Evolutionary conservation across 2,888 invertebrate species (phyloP).

Genomic region (Volucella zonaria): DNA sequence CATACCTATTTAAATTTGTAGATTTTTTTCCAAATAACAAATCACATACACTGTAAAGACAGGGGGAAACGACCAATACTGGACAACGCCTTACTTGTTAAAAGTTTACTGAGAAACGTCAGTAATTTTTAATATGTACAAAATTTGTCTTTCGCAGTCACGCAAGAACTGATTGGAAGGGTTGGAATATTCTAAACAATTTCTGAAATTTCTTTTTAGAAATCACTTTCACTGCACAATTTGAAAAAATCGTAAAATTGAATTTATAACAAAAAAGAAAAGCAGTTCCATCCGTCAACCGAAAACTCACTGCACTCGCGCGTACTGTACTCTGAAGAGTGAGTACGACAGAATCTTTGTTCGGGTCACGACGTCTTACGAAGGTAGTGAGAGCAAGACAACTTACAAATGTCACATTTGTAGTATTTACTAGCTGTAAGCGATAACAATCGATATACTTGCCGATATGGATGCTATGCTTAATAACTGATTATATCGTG

Average conservation of each 20-base stretch:
- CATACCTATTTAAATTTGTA: slow-evolving; percentile 31
- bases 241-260: slow-evolving; percentile 37
- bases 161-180: background rate
- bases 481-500: background rate
- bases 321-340: slow-evolving; percentile 43
- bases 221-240: slow-evolving; percentile 56
- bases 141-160: slow-evolving; percentile 23
- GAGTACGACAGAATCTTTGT: slow-evolving; percentile 49
- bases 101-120: slow-evolving; percentile 8
- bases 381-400: slow-evolving; percentile 17
- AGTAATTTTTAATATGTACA: background rate
- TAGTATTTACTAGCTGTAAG: slow-evolving; percentile 21
- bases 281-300: slow-evolving; percentile 59
- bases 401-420: slow-evolving; percentile 7
- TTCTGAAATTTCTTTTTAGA: slow-evolving; percentile 4
- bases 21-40: slow-evolving; percentile 46
- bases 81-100: slow-evolving; percentile 70
- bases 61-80: slow-evolving; percentile 22
- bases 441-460: background rate
- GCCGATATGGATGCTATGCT: background rate
- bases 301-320: slow-evolving; percentile 61
- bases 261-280: slow-evolving; percentile 43
- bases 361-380: background rate
- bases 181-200: background rate
- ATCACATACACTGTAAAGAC: slow-evolving; percentile 31